Conservation (phyloP, 2,888 invertebrate species). For the Drosophila aldrichi region DNA sequence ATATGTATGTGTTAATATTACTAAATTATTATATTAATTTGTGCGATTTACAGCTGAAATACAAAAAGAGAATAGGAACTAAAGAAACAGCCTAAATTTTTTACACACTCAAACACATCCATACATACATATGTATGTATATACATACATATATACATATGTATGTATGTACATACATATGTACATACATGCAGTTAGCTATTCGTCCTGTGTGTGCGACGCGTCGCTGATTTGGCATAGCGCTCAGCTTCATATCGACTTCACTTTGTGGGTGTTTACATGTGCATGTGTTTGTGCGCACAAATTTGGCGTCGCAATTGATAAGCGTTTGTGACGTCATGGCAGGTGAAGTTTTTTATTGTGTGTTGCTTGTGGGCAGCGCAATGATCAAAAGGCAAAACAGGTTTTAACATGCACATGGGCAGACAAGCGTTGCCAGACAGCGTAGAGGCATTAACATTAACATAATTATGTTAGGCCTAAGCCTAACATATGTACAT, state of each 20-base stretch:
- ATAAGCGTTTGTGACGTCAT: slow-evolving; percentile 56
- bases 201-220: not conserved
- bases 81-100: slow-evolving; percentile 21
- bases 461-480: slow-evolving; percentile 48
- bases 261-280: not conserved
- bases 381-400: slow-evolving; percentile 41
- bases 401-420: slow-evolving; percentile 53
- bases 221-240: slow-evolving; percentile 24
- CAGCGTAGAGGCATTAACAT: slow-evolving; percentile 30
- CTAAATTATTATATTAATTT: too few relatives aligned
- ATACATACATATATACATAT: too few relatives aligned
- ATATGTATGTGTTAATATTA: too few relatives aligned
- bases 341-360: slow-evolving; percentile 35
- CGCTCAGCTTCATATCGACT: slow-evolving; percentile 1
- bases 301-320: slow-evolving; percentile 40
- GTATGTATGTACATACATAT: not conserved
- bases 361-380: slow-evolving; percentile 10
- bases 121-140: too few relatives aligned
- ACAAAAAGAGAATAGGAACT: slow-evolving; percentile 13
- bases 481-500: slow-evolving; percentile 7
- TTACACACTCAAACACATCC: not conserved
- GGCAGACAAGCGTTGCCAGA: slow-evolving; percentile 53
- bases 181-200: not conserved
- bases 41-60: slow-evolving; percentile 21
- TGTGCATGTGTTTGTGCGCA: not conserved